A percentile compares a stretch with the other conserved stretches of the same genome.
phyloP scores from a whole-genome alignment of 2,797 vertebrate species.

The Selene dorsalis region DNA sequence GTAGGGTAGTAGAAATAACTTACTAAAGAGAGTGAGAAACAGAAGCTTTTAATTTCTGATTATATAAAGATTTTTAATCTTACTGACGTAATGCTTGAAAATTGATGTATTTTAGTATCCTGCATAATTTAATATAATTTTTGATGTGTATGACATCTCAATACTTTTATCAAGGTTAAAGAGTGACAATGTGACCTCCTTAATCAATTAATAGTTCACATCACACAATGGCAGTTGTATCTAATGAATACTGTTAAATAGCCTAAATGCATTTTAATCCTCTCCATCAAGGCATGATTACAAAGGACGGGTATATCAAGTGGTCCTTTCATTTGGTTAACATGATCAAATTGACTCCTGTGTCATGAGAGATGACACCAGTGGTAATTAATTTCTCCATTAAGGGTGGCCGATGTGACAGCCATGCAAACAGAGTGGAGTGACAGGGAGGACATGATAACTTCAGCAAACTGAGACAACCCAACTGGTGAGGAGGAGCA shows the following conservation, averaged over 20 bases:
- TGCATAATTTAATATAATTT: slow-evolving; percentile 26
- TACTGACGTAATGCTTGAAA: not conserved
- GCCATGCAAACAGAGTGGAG: slow-evolving; percentile 83
- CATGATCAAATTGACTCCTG: slow-evolving; percentile 86
- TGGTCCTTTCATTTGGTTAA: slow-evolving; percentile 83
- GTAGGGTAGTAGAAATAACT: too few species aligned
- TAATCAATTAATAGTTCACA: slow-evolving; percentile 78
- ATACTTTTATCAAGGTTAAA: slow-evolving; percentile 80
- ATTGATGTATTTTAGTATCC: not conserved
- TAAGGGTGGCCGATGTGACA: slow-evolving; percentile 84
- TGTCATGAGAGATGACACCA: slow-evolving; percentile 83
- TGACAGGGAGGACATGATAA: slow-evolving; percentile 78
- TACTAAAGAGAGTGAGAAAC: too few species aligned
- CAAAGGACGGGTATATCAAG: slow-evolving; percentile 79
- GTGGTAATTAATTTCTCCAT: slow-evolving; percentile 87
- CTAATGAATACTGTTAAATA: slow-evolving; percentile 81
- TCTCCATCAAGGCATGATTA: slow-evolving; percentile 81
- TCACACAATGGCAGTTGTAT: slow-evolving; percentile 73
- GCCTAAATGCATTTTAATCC: slow-evolving; percentile 81
- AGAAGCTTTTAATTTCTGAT: not conserved
- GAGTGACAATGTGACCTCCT: slow-evolving; percentile 71
- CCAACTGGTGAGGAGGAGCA: slow-evolving; percentile 80
- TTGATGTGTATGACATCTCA: slow-evolving; percentile 63
- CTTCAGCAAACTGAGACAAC: slow-evolving; percentile 81
- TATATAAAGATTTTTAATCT: not conserved